These are phyloP conservation scores for Gymnocephalus cernua DNA, from an alignment of 2,113 vertebrate genomes.

Conservation along the genomic window DNA sequence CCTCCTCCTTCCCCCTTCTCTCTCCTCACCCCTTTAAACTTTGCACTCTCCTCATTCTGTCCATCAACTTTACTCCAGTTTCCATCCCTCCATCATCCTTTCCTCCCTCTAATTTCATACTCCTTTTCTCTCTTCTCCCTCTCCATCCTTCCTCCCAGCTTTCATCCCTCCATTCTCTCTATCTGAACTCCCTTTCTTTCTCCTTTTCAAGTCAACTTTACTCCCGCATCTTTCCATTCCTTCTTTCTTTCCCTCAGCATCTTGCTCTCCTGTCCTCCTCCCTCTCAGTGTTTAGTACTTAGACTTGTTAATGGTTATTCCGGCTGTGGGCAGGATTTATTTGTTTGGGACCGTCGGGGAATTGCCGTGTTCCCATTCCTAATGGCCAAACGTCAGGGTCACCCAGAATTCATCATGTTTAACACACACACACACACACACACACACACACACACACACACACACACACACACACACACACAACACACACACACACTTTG, in stretches of 20 bases:
- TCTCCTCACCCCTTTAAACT: neutral
- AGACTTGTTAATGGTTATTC: conserved; percentile 72
- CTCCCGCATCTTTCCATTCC: neutral
- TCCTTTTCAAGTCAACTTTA: neutral
- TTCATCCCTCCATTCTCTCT: too few relatives aligned
- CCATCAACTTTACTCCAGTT: neutral
- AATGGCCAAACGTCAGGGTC: conserved; percentile 60
- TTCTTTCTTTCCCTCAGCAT: neutral
- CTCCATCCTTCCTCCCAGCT: too few relatives aligned
- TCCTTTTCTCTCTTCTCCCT: neutral
- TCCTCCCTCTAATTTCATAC: neutral
- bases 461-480: conserved; percentile 14
- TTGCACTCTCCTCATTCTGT: neutral
- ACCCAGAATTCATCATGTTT: conserved; percentile 72
- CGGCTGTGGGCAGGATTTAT: conserved; percentile 69
- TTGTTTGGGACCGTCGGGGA: conserved; percentile 61
- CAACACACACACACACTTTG: neutral
- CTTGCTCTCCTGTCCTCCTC: neutral
- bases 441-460: conserved; percentile 9
- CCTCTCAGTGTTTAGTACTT: conserved; percentile 39
- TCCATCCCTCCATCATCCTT: neutral
- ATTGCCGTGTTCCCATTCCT: conserved; percentile 47
- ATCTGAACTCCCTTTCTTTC: neutral
- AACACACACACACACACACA: conserved; percentile 11
- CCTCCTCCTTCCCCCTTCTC: neutral